Evolutionary conservation across 2,888 invertebrate genomes (phyloP).

Genomic region (Plutella xylostella): DNA sequence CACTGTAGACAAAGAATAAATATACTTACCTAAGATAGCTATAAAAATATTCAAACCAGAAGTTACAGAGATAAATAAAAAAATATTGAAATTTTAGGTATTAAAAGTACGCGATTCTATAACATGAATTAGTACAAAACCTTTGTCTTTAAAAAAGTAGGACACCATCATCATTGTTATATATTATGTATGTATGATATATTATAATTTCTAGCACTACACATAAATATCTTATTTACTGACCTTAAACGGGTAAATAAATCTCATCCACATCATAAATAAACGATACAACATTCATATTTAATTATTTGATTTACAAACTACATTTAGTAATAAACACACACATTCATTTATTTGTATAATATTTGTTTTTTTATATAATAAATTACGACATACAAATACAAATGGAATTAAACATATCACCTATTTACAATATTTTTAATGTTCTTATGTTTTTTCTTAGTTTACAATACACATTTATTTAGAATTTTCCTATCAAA

Average conservation of each 20-base stretch:
- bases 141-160: too few species aligned
- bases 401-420: constrained; percentile 23
- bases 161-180: too few species aligned
- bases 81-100: too few species aligned
- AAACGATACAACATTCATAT: constrained; percentile 46
- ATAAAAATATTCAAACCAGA: too few species aligned
- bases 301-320: constrained; percentile 30
- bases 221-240: constrained; percentile 30
- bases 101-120: too few species aligned
- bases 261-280: constrained; percentile 53
- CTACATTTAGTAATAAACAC: constrained; percentile 19
- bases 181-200: constrained; percentile 35
- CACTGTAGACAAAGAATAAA: too few species aligned
- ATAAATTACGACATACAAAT: constrained; percentile 6
- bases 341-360: constrained; percentile 2
- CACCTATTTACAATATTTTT: constrained; percentile 38
- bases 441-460: constrained; percentile 19
- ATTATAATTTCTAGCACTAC: constrained; percentile 36
- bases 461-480: constrained; percentile 43
- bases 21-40: too few species aligned
- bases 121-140: too few species aligned
- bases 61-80: too few species aligned
- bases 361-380: background rate
- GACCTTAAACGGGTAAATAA: constrained; percentile 45
- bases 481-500: constrained; percentile 44